These are phyloP conservation scores for Muscina levida DNA, from an alignment of 2,888 invertebrate genomes.

Conservation along the genomic window DNA sequence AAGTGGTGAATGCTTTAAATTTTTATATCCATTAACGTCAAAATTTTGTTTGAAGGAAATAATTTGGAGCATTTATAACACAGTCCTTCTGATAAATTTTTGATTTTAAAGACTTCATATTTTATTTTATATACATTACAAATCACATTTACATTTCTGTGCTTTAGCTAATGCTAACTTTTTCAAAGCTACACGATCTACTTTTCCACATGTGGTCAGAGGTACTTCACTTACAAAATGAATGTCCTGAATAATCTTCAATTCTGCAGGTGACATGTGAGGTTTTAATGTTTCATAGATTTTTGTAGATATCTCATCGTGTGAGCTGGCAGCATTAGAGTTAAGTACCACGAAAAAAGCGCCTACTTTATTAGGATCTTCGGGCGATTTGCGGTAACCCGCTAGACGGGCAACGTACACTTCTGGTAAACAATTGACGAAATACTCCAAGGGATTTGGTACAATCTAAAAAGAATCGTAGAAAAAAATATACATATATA, in stretches of 20 bases:
- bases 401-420: slow-evolving; percentile 56
- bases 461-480: slow-evolving; percentile 53
- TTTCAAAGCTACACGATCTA: slow-evolving; percentile 64
- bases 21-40: no score
- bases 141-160: no score
- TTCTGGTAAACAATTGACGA: slow-evolving; percentile 54
- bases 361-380: slow-evolving; percentile 54
- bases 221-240: slow-evolving; percentile 57
- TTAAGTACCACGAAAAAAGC: slow-evolving; percentile 62
- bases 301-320: slow-evolving; percentile 44
- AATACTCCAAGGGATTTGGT: slow-evolving; percentile 61
- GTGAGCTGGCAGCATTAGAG: not conserved
- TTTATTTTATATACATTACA: no score
- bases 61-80: no score
- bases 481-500: not conserved
- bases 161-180: slow-evolving; percentile 38
- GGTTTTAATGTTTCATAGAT: slow-evolving; percentile 32
- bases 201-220: slow-evolving; percentile 63
- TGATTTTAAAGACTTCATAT: no score
- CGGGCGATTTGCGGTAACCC: slow-evolving; percentile 48
- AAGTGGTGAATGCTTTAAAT: no score
- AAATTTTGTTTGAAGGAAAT: no score
- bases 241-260: slow-evolving; percentile 53
- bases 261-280: slow-evolving; percentile 41
- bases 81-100: no score